Conservation (phyloP, 30 jellyfish, hydroid and myxozoan genomes). For the Rhopilema esculentum region DNA sequence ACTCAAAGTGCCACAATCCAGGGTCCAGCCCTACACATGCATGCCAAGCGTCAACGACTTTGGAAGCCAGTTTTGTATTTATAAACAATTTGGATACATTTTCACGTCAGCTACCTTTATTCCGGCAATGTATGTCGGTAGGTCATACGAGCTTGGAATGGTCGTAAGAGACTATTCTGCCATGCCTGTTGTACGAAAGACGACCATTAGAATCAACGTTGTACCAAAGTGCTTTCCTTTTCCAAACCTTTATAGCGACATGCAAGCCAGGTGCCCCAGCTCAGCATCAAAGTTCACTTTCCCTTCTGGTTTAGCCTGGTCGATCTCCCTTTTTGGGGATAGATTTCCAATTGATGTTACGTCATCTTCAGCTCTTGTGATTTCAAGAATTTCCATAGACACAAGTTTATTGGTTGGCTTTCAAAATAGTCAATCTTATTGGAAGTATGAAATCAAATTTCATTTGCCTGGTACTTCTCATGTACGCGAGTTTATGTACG, state of each 20-base stretch:
- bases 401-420: slow-evolving; percentile 27
- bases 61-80: slow-evolving; percentile 41
- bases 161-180: slow-evolving; percentile 52
- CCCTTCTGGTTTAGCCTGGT: slow-evolving; percentile 34
- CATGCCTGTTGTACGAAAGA: slow-evolving; percentile 16
- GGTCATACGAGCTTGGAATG: slow-evolving; percentile 16
- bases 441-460: slow-evolving; percentile 16
- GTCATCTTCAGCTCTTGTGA: slow-evolving; percentile 18
- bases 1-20: not conserved
- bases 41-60: slow-evolving; percentile 1
- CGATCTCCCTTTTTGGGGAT: slow-evolving; percentile 1
- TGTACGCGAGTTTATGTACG: slow-evolving; percentile 16
- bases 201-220: slow-evolving; percentile 31
- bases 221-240: slow-evolving; percentile 44
- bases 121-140: slow-evolving; percentile 23
- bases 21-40: not conserved
- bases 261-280: slow-evolving; percentile 36
- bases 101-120: slow-evolving; percentile 26
- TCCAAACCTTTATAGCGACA: slow-evolving; percentile 8
- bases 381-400: slow-evolving; percentile 19
- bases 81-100: slow-evolving; percentile 20
- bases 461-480: not conserved
- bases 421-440: slow-evolving; percentile 22
- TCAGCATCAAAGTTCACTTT: not conserved
- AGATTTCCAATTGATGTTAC: slow-evolving; percentile 10